Evolutionary conservation across 2,113 vertebrate species (phyloP).

Genomic region (Corythaeola cristata): DNA sequence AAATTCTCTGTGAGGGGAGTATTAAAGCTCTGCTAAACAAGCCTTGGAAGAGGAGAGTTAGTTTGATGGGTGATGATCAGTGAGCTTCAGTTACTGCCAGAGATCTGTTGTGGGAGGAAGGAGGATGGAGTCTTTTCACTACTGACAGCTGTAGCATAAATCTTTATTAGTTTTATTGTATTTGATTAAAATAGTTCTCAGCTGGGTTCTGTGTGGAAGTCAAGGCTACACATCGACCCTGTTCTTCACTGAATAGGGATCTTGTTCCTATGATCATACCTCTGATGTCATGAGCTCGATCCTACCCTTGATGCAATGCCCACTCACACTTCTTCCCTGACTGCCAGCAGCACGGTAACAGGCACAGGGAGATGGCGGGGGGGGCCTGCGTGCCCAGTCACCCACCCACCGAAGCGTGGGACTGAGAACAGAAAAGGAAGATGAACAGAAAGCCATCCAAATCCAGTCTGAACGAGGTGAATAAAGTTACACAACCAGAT

Average conservation of each 20-base stretch:
- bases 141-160: background rate
- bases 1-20: background rate
- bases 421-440: background rate
- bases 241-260: slow-evolving; percentile 39
- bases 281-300: background rate
- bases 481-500: slow-evolving; percentile 4
- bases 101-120: background rate
- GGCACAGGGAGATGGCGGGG: background rate
- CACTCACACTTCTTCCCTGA: background rate
- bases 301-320: background rate
- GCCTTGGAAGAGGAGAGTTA: background rate
- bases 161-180: slow-evolving; percentile 17
- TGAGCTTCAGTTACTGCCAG: background rate
- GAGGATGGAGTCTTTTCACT: background rate
- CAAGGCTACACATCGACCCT: background rate
- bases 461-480: background rate
- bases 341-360: background rate
- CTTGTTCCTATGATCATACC: background rate
- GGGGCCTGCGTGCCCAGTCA: background rate
- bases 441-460: background rate
- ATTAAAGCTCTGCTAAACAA: background rate
- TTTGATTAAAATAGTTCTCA: background rate
- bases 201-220: background rate
- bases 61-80: background rate
- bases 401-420: background rate